Evolutionary conservation across 2,797 vertebrate genomes (phyloP).

Genomic region (Chanos chanos): DNA sequence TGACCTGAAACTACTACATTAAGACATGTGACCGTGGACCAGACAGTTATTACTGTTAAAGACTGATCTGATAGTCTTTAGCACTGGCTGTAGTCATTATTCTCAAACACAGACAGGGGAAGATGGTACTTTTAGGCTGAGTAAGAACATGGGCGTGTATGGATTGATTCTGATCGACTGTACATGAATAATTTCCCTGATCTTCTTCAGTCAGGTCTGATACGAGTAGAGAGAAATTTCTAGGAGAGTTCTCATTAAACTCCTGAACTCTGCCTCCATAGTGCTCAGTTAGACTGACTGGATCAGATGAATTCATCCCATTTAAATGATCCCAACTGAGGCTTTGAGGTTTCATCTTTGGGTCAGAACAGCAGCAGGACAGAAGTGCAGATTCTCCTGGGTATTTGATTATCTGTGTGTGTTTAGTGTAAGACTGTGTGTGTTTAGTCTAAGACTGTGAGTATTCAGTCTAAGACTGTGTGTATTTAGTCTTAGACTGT

Average conservation of each 20-base stretch:
- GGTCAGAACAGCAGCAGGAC: slow-evolving; percentile 5
- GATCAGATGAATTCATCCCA: not conserved
- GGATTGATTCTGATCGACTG: not conserved
- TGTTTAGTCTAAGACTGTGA: not conserved
- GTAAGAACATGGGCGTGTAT: not conserved
- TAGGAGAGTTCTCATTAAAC: not conserved
- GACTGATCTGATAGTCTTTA: too few species aligned
- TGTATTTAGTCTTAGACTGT: not conserved
- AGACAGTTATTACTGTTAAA: too few species aligned
- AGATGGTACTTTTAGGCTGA: not conserved
- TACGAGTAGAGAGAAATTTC: slow-evolving; percentile 1
- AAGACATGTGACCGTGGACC: too few species aligned
- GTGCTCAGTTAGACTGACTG: not conserved
- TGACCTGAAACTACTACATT: too few species aligned
- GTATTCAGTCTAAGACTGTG: not conserved
- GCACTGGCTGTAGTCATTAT: too few species aligned
- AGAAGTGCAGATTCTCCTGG: not conserved
- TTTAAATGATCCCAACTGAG: not conserved
- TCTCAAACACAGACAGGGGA: not conserved
- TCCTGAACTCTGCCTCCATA: not conserved
- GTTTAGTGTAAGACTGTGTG: not conserved
- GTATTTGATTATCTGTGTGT: not conserved
- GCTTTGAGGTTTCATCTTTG: not conserved
- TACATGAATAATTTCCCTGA: not conserved
- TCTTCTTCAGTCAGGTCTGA: slow-evolving; percentile 1